Evolutionary conservation across 37 sponge, comb jelly and placozoan genomes (phyloP).

Genomic region (Cladorhizidae sp.): DNA sequence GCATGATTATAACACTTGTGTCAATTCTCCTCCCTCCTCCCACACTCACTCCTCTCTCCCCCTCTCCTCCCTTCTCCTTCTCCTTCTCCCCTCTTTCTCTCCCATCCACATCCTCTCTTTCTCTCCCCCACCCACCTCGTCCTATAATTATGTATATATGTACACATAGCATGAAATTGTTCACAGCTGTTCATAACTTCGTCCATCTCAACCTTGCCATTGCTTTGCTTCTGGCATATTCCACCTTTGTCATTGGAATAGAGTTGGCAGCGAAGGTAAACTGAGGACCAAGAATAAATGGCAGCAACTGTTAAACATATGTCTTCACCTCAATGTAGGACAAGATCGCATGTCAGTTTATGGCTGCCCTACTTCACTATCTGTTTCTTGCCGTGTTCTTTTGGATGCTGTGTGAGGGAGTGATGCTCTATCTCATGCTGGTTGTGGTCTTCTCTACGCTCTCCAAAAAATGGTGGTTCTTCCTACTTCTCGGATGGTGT

Average conservation of each 20-base stretch:
- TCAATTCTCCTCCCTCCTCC: too few species aligned
- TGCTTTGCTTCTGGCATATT: conserved; percentile 15
- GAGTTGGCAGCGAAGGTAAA: conserved; percentile 12
- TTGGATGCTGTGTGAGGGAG: conserved; percentile 79
- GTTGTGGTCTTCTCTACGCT: conserved; percentile 53
- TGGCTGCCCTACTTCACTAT: conserved; percentile 63
- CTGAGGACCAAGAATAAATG: too few species aligned
- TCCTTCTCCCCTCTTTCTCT: too few species aligned
- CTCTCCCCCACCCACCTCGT: not conserved
- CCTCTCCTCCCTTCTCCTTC: too few species aligned
- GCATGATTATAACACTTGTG: too few species aligned
- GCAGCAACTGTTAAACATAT: not conserved
- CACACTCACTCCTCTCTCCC: too few species aligned
- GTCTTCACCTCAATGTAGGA: too few species aligned
- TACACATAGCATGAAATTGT: conserved; percentile 23
- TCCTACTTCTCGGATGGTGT: conserved; percentile 62
- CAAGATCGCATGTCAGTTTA: conserved; percentile 40
- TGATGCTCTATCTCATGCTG: conserved; percentile 74
- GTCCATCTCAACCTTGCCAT: conserved; percentile 45
- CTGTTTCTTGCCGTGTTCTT: conserved; percentile 59
- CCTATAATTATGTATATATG: not conserved
- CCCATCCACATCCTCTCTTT: not conserved
- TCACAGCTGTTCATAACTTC: conserved; percentile 27
- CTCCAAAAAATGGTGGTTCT: conserved; percentile 68
- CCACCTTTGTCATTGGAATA: conserved; percentile 20